These are phyloP conservation scores for Agrochola lota DNA, from an alignment of 2,888 invertebrate genomes.

Conservation along the genomic window DNA sequence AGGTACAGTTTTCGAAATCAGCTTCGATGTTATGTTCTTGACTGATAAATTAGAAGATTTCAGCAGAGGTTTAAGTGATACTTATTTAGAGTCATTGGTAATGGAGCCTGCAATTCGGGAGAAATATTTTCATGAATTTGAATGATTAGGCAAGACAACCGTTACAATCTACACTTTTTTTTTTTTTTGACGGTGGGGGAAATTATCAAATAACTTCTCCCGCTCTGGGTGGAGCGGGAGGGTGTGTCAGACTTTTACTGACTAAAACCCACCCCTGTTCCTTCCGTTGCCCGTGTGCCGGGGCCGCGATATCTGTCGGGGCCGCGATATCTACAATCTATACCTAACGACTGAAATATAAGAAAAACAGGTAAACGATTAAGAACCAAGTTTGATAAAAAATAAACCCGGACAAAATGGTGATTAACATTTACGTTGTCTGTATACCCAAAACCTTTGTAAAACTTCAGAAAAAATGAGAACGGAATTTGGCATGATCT, in stretches of 20 bases:
- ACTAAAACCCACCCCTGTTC: too few species aligned
- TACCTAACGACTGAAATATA: neutral
- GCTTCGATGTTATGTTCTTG: neutral
- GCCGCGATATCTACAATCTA: too few species aligned
- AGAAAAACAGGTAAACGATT: too few species aligned
- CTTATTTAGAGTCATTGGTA: neutral
- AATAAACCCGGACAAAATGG: neutral
- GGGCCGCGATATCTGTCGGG: too few species aligned
- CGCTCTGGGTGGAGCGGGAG: too few species aligned
- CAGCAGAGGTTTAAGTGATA: neutral
- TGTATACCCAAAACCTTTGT: neutral
- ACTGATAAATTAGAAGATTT: neutral
- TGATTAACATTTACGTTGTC: neutral
- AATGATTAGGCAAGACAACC: neutral
- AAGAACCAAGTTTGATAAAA: neutral
- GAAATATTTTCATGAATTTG: neutral
- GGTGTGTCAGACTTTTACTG: too few species aligned
- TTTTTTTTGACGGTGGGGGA: too few species aligned
- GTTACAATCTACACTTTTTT: too few species aligned
- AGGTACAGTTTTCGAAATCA: conserved; percentile 33
- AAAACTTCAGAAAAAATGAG: neutral
- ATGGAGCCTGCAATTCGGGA: neutral
- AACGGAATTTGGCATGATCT: neutral
- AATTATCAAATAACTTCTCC: too few species aligned
- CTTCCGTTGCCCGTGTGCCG: too few species aligned